Evolutionary conservation across 2,888 invertebrate species (phyloP), one percentile per base, ranked within the genome.

Genomic region (Ceraclea dissimilis): DNA sequence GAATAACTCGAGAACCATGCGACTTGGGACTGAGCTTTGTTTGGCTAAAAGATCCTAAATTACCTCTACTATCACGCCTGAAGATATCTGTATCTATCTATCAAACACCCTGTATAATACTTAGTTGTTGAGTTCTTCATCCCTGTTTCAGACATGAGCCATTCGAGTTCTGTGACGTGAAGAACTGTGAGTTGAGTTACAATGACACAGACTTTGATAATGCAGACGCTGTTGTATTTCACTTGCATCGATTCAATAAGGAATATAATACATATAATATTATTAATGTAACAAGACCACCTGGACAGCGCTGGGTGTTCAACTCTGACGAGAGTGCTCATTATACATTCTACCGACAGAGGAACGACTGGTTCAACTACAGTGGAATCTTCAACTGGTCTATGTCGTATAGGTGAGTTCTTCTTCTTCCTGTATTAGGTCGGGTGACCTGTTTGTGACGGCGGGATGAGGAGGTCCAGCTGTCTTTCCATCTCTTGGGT

Each of bases 301-400:
- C 64, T 1, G 60, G 66, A 1, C 87, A 87, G 68, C 77, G 80
- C 62, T 88, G 87, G 87, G 78, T 87, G 46, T 86, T 85, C 63
- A 68, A 85, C 54, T 84, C 79, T 0, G 87, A 87, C 63, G 87
- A 87, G 69, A 81, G 85, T 17, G 85, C 87, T 0, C 65, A 66
- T 6, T 71, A 85, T 63, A 77, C 82, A 0, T 85, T 85, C 65
- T 65, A 78, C 1, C 63, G 72, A 34, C 64, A 72, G 0, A 65
- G 5, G 10, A 67, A 66, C 33, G 70, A 73, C 1, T 64, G 76
- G 2, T 64, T 67, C 2, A 68, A 76, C 20, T 78, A 81, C 62
- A 75, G 81, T 59, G 76, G 80, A 13, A 61, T 83, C n/a, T 89
- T 85, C 64, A 85, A 85, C 66, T 85, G 85, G 85, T 83, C 49